These are phyloP conservation scores for Brachyopa scutellaris DNA, from an alignment of 2,888 invertebrate genomes.

Conservation along the genomic window DNA sequence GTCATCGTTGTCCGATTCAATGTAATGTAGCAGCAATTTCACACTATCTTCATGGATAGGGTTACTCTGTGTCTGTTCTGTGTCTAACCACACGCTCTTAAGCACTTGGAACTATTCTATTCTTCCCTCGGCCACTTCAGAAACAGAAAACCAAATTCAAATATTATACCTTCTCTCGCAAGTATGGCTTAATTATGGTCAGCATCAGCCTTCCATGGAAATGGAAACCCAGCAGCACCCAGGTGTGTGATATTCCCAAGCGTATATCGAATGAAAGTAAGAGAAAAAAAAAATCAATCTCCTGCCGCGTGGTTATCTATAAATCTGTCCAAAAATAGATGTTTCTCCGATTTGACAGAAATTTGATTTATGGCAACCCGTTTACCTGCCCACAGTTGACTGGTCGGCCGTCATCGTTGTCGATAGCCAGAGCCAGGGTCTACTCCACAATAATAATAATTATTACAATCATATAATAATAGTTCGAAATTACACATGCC, in stretches of 20 bases:
- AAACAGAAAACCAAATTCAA: constrained; percentile 27
- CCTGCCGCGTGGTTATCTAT: constrained; percentile 68
- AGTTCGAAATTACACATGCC: constrained; percentile 50
- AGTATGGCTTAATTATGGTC: constrained; percentile 53
- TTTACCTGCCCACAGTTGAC: constrained; percentile 52
- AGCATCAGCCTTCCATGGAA: background rate
- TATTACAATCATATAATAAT: constrained; percentile 51
- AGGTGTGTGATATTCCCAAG: constrained; percentile 23
- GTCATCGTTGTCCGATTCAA: too few species aligned
- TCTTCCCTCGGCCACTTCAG: background rate
- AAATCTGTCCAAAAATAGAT: constrained; percentile 72
- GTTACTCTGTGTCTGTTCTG: too few species aligned
- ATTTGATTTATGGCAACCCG: constrained; percentile 68
- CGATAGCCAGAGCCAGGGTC: constrained; percentile 31
- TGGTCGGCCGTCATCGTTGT: background rate
- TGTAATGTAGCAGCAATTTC: constrained; percentile 16
- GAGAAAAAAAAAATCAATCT: constrained; percentile 60
- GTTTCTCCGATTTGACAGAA: constrained; percentile 72
- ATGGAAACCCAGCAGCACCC: constrained; percentile 16
- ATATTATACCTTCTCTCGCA: constrained; percentile 27
- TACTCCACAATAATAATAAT: constrained; percentile 31
- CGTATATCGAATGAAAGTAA: constrained; percentile 17
- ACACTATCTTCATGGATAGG: constrained; percentile 1
- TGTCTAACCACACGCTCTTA: too few species aligned
- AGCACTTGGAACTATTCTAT: too few species aligned